Conservation (phyloP, 35 echinoderm and acorn worm species). For the Ophiothrix spiculata region DNA sequence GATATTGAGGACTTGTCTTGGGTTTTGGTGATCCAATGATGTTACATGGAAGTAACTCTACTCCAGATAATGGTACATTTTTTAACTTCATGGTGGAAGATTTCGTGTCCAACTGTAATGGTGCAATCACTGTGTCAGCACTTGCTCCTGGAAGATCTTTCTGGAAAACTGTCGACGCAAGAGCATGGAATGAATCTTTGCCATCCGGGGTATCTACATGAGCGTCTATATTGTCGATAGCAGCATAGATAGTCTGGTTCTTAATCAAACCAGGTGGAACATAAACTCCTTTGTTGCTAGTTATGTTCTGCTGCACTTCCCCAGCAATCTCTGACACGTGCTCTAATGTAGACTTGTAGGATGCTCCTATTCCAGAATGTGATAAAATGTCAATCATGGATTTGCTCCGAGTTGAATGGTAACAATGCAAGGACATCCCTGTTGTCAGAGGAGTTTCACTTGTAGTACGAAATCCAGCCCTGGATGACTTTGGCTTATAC, state of each 20-base stretch:
- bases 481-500: not conserved
- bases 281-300: not conserved
- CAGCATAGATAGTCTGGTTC: not conserved
- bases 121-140: not conserved
- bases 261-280: constrained; percentile 4
- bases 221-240: not conserved
- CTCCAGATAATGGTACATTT: not conserved
- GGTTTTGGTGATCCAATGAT: not conserved
- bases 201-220: not conserved
- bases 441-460: not conserved
- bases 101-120: not conserved
- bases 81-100: not conserved
- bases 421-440: constrained; percentile 3
- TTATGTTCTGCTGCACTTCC: not conserved
- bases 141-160: not conserved
- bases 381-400: not conserved
- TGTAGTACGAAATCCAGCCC: not conserved
- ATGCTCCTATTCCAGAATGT: not conserved
- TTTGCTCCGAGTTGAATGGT: not conserved
- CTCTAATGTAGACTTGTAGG: not conserved
- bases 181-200: not conserved
- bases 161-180: not conserved
- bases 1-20: not conserved
- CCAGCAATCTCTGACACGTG: not conserved
- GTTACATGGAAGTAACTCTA: constrained; percentile 1